These are phyloP conservation scores for Lasiurus borealis DNA, from an alignment of 2,113 vertebrate genomes.

Conservation along the genomic window DNA sequence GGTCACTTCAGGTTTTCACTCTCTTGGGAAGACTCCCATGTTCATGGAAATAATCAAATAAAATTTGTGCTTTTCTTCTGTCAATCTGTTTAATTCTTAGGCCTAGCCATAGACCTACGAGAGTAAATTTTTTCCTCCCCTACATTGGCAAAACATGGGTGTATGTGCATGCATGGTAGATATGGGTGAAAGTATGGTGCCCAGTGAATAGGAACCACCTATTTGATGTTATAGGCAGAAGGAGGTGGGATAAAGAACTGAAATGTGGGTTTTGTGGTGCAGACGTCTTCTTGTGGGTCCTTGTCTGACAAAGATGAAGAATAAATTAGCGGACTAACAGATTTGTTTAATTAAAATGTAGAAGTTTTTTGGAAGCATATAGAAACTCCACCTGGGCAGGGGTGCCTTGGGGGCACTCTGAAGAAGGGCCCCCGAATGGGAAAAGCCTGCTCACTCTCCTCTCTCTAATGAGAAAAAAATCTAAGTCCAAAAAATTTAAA, in stretches of 20 bases:
- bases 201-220: neutral
- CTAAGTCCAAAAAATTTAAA: too few species aligned
- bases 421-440: too few species aligned
- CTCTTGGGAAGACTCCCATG: neutral
- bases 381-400: too few species aligned
- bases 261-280: too few species aligned
- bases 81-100: neutral
- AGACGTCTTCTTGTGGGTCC: too few species aligned
- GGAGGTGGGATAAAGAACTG: neutral
- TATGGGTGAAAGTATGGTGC: neutral
- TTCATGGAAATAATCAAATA: neutral
- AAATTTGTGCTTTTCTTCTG: neutral
- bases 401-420: too few species aligned
- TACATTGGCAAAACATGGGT: neutral
- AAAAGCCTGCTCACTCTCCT: too few species aligned
- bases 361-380: too few species aligned
- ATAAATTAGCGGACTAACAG: too few species aligned
- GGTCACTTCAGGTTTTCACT: neutral
- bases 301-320: too few species aligned
- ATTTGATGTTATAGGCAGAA: neutral
- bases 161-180: neutral
- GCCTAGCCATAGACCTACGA: neutral
- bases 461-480: too few species aligned
- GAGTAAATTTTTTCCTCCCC: neutral
- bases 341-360: too few species aligned